Evolutionary conservation across 2,888 invertebrate genomes (phyloP), one percentile per base, ranked within the genome.

Genomic region (Agriotes lineatus): DNA sequence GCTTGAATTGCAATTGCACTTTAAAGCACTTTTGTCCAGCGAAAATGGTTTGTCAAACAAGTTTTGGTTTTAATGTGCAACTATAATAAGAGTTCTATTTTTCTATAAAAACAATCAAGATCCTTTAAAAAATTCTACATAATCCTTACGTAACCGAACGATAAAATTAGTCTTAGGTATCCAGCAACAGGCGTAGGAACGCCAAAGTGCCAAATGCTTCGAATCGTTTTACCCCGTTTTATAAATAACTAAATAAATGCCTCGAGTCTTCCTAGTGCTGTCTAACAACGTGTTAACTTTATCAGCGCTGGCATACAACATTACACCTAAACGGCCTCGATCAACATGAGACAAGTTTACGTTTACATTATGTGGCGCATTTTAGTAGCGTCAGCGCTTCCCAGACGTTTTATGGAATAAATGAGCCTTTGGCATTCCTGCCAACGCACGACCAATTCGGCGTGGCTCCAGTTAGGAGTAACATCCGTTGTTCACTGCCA

Each of bases 341-440:
- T 39, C 35, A 56, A 35, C 56, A 39, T 22, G 39, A 20, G 56
- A 56, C 56, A 39, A 56, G 56, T 39, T 56, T 56, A 56, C 56
- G 18, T 56, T 39, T 56, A 56, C 20, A 56, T 56, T 56, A 56
- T 30, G 18, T 33, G 25, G 7, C 48, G 18, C 48, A 48, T 48
- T 48, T 48, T 22, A 48, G 22, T 19, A 14, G 7, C n/a, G 16
- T 10, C 12, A 45, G 16, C 12, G 3, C 45, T 2, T 48, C 10
- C 22, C 14, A 22, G 18, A 22, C 16, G 19, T 45, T 45, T 45
- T 45, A 45, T 14, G 1, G 19, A 18, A 45, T 45, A 25, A 25
- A 25, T 25, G 25, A 25, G 3, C 25, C 39, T 39, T 39, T 7
- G n/a, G 7, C 25, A 25, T 39, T 39, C n/a, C 39, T 6, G 10